Conservation (phyloP, 2,888 invertebrate species). For the Siphlonurus alternatus region DNA sequence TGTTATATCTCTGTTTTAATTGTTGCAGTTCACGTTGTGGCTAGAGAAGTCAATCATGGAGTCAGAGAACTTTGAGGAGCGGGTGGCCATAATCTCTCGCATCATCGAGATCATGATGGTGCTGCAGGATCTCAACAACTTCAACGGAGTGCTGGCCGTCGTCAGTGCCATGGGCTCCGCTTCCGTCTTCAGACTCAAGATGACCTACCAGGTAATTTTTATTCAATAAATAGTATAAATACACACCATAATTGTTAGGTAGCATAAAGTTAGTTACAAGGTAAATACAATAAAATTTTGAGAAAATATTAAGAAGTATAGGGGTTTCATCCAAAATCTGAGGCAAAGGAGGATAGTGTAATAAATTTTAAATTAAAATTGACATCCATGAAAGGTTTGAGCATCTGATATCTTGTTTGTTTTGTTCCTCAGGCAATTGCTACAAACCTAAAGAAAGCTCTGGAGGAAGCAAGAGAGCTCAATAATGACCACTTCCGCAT, state of each 20-base stretch:
- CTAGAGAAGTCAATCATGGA: constrained; percentile 92
- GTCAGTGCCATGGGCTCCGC: constrained; percentile 85
- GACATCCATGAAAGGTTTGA: background rate
- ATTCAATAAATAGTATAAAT: background rate
- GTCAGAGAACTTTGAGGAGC: constrained; percentile 88
- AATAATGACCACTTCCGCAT: constrained; percentile 79
- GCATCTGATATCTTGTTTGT: background rate
- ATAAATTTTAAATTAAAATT: too few relatives aligned
- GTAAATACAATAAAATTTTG: too few relatives aligned
- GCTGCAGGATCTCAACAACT: constrained; percentile 92
- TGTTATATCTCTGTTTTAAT: too few relatives aligned
- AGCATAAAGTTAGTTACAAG: too few relatives aligned
- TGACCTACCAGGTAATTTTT: constrained; percentile 51
- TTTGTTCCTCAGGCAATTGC: constrained; percentile 38
- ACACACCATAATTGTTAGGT: too few relatives aligned
- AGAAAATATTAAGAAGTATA: too few relatives aligned
- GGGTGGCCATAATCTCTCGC: constrained; percentile 75
- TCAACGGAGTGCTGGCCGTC: constrained; percentile 91
- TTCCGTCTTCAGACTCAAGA: constrained; percentile 71
- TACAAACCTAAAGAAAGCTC: constrained; percentile 55
- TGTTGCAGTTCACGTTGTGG: constrained; percentile 77
- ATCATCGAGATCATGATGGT: constrained; percentile 91
- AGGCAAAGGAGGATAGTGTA: too few relatives aligned
- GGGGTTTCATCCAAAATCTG: too few relatives aligned
- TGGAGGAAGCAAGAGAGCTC: constrained; percentile 77